Percentiles rank a stretch among this genome's conserved stretches.
Evolutionary conservation across 2,888 invertebrate genomes (phyloP).

Genomic region (Polydrusus tereticollis): DNA sequence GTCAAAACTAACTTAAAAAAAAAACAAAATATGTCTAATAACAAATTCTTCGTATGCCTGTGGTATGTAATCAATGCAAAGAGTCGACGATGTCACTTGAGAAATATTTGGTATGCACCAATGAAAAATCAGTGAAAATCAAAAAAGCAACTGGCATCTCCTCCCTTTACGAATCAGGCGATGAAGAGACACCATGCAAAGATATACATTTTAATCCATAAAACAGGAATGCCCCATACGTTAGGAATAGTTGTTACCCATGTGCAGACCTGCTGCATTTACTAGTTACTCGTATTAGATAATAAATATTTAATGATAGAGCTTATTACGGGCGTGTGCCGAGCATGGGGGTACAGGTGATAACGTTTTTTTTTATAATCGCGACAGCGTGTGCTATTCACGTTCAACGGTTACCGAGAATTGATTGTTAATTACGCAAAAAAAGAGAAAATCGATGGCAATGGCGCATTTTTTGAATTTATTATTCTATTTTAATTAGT

Average conservation of each 20-base stretch:
- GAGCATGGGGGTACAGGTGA: conserved; percentile 62
- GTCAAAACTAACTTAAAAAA: no score
- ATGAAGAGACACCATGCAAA: no score
- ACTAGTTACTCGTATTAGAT: conserved; percentile 46
- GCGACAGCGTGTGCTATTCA: conserved; percentile 33
- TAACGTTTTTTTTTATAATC: conserved; percentile 53
- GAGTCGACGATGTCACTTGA: no score
- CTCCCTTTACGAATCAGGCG: no score
- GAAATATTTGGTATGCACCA: no score
- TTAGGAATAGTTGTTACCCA: conserved; percentile 7
- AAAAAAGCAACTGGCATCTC: no score
- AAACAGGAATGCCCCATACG: background rate
- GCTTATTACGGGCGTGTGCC: conserved; percentile 60
- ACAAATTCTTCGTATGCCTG: no score
- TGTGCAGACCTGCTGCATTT: conserved; percentile 4
- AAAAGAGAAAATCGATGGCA: conserved; percentile 13
- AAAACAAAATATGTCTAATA: no score
- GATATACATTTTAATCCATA: background rate
- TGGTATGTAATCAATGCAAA: no score
- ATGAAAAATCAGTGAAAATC: no score
- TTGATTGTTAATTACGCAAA: conserved; percentile 32
- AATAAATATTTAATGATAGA: conserved; percentile 59
- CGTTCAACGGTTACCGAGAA: conserved; percentile 28
- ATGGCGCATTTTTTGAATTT: background rate
- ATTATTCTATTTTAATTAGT: background rate